These are phyloP conservation scores for Agapornis roseicollis DNA, from an alignment of 2,113 vertebrate genomes.

Conservation along the genomic window DNA sequence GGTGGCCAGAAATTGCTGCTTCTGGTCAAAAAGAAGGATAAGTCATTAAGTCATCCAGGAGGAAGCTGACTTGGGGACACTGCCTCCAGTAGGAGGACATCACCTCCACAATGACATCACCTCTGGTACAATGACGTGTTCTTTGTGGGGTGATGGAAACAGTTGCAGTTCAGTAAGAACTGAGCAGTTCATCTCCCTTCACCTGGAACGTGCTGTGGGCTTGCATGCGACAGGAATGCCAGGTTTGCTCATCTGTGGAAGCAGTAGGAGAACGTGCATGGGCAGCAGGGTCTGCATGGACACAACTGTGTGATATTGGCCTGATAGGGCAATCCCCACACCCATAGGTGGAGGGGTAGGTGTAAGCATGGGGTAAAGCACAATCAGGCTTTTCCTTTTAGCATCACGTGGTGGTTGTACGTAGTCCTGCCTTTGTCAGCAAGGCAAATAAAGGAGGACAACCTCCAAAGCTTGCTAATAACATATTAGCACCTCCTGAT, in stretches of 20 bases:
- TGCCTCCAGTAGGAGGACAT: rapidly evolving
- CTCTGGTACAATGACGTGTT: rapidly evolving
- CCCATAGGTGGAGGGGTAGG: not conserved
- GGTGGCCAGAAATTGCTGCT: not conserved
- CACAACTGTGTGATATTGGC: rapidly evolving
- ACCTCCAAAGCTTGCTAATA: not conserved
- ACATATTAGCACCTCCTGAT: not conserved
- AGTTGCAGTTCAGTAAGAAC: not conserved
- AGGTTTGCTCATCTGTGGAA: not conserved
- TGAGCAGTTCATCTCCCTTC: not conserved
- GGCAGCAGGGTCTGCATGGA: not conserved
- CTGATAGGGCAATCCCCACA: rapidly evolving
- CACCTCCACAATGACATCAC: not conserved
- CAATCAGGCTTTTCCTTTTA: rapidly evolving
- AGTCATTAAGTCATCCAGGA: not conserved
- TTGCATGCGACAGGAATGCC: rapidly evolving
- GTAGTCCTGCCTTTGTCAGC: not conserved
- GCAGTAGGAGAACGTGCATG: rapidly evolving
- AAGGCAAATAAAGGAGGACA: not conserved
- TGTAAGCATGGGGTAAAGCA: not conserved
- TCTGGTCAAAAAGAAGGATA: not conserved
- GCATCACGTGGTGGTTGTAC: rapidly evolving
- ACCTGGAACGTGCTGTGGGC: rapidly evolving
- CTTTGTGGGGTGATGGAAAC: rapidly evolving
- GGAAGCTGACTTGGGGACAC: not conserved